A percentile compares a stretch with the other conserved stretches of the same genome.
Evolutionary conservation across 2,797 vertebrate genomes (phyloP).

Genomic region (Discoglossus pictus): DNA sequence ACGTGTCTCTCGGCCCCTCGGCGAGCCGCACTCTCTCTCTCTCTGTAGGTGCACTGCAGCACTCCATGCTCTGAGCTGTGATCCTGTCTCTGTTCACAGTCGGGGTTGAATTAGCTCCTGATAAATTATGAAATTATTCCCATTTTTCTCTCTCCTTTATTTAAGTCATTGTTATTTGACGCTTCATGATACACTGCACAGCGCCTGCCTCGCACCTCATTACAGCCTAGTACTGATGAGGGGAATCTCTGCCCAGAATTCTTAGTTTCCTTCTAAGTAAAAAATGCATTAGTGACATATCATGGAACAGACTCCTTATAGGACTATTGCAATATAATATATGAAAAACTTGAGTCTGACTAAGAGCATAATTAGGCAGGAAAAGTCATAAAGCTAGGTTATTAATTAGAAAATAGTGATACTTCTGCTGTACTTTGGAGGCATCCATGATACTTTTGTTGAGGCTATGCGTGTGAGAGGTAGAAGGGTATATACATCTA

Average conservation of each 20-base stretch:
- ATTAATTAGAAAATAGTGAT: no score
- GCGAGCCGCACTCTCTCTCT: slow-evolving; percentile 9
- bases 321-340: no score
- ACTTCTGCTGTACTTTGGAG: no score
- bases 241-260: not conserved
- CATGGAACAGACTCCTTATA: no score
- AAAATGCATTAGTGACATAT: not conserved
- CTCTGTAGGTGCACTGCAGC: slow-evolving; percentile 5
- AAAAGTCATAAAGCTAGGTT: no score
- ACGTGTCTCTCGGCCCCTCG: no score
- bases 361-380: no score
- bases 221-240: not conserved
- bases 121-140: slow-evolving; percentile 37
- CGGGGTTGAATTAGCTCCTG: slow-evolving; percentile 42
- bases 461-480: no score
- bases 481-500: no score
- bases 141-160: slow-evolving; percentile 40
- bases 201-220: slow-evolving; percentile 18
- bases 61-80: slow-evolving; percentile 13
- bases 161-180: slow-evolving; percentile 32
- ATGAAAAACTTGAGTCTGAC: no score
- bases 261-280: not conserved
- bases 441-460: no score
- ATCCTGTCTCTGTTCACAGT: slow-evolving; percentile 33
- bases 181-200: slow-evolving; percentile 43